phyloP scores from a whole-genome alignment of 2,113 vertebrate genomes.

The Grantiella picta region DNA sequence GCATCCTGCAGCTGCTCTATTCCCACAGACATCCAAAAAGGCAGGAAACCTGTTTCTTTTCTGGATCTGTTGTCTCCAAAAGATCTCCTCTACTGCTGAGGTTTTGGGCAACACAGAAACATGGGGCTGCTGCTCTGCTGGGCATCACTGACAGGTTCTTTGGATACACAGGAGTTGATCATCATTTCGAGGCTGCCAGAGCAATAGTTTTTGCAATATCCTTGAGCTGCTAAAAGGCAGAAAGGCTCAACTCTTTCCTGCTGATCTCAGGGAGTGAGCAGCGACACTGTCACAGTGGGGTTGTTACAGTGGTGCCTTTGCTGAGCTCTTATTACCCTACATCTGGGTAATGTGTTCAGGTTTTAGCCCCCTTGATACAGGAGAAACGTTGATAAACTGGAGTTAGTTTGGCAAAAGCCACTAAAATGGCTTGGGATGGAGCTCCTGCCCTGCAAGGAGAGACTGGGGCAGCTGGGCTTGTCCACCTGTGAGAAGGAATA shows the following conservation, averaged over 20 bases:
- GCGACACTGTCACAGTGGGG: no score
- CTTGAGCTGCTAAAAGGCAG: background rate
- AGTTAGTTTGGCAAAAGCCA: background rate
- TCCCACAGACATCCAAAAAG: background rate
- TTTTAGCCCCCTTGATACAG: background rate
- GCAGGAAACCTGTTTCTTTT: fast-evolving
- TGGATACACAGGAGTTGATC: background rate
- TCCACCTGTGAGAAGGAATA: background rate
- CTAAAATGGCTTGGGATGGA: background rate
- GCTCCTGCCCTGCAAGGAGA: background rate
- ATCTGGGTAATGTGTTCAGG: background rate
- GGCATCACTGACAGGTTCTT: background rate
- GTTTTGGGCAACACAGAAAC: background rate
- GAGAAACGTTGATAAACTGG: background rate
- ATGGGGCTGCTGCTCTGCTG: background rate
- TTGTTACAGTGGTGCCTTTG: background rate
- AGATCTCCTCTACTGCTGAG: background rate
- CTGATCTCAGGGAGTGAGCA: background rate
- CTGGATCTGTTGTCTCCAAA: background rate
- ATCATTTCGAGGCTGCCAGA: background rate
- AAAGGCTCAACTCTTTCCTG: background rate
- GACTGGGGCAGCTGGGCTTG: background rate
- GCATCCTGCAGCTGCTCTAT: background rate
- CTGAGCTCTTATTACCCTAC: background rate
- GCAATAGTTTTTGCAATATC: background rate